A percentile compares a stretch with the other conserved stretches of the same genome.
Conservation (phyloP, 2,888 invertebrate species). For the Helicoverpa assulta region DNA sequence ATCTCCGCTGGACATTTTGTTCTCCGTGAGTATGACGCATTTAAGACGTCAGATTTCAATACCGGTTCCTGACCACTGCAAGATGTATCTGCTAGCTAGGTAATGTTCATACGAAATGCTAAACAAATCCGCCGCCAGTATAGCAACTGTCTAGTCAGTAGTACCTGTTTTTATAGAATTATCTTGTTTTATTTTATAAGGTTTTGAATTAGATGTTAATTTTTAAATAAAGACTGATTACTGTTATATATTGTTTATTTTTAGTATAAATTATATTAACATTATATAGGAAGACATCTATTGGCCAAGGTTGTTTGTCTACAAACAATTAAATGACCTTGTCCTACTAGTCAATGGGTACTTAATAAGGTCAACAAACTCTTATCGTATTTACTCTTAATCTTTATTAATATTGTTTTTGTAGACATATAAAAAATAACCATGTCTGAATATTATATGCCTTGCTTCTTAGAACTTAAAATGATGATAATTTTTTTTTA, state of each 20-base stretch:
- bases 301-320: slow-evolving; percentile 15
- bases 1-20: no score
- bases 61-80: neutral
- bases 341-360: slow-evolving; percentile 14
- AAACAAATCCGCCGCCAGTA: neutral
- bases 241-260: slow-evolving; percentile 19
- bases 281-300: slow-evolving; percentile 1
- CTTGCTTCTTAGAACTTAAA: neutral
- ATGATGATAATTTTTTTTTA: neutral
- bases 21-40: neutral
- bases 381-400: slow-evolving; percentile 1
- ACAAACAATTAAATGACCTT: slow-evolving; percentile 18
- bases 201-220: slow-evolving; percentile 51
- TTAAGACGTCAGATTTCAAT: neutral
- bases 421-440: neutral
- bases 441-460: no score
- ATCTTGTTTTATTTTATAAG: slow-evolving; percentile 53
- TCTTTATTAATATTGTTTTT: neutral
- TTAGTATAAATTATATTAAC: neutral
- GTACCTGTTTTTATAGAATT: slow-evolving; percentile 30
- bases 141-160: slow-evolving; percentile 29
- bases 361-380: slow-evolving; percentile 15
- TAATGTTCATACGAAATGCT: neutral
- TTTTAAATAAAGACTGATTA: slow-evolving; percentile 75
- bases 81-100: neutral